Evolutionary conservation across 2,797 vertebrate genomes (phyloP), one percentile per base, ranked within the genome.

Genomic region (Ptychadena robeensis): DNA sequence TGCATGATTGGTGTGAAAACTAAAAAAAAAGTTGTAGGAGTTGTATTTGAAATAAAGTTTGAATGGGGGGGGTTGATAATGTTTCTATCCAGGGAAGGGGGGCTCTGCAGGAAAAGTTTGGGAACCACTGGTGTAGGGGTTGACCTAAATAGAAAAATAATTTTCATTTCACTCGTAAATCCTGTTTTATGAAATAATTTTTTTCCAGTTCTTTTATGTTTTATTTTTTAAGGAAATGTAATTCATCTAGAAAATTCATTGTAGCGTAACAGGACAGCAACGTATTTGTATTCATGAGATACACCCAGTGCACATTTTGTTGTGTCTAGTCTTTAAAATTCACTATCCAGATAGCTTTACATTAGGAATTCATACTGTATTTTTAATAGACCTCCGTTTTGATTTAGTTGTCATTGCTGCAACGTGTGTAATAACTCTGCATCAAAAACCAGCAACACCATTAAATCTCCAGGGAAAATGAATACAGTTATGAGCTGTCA

Each of bases 351-450:
- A 71, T 61, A 28, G 59, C 25, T 63, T 34, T 48, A 73, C 38
- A 44, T 53, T 72, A 63, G 30, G 63, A 73, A 73, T 65, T 73
- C n/a, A 38, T 27, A 28, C 37, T 7, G 34, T 82, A 32, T 63
- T 67, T 74, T 68, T 73, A 73, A 65, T 81, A 73, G 44, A 57
- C 25, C 25, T 35, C 9, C 6, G 3, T 9, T 18, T 59, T 69
- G 64, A 82, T 82, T 44, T 63, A 76, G 66, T 35, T 82, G 73
- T 48, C 53, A 63, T 76, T 75, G 64, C 66, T 40, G 14, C n/a
- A 61, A 30, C 40, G 32, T 69, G n/a, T 70, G n/a, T 61, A 70
- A 70, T 76, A 69, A 40, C 2, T 44, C 15, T 71, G 2, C 15
- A 14, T 25, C 44, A 1, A 10, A 69, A 61, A 61, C 18, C 32